Conservation (phyloP, 1,140 invertebrate genomes). For the Ceratina australensis region DNA sequence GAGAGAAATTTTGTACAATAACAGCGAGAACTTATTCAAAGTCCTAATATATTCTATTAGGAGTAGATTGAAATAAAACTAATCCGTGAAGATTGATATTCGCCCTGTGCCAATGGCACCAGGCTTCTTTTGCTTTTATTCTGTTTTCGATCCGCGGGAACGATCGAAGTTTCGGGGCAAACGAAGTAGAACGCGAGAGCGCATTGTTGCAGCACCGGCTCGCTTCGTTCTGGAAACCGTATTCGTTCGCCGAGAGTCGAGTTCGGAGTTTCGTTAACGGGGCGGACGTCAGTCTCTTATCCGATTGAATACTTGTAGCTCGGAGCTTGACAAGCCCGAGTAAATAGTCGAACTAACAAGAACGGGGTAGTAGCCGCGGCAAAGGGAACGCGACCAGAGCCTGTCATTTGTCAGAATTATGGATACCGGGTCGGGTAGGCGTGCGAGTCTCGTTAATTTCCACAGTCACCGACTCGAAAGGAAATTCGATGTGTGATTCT, state of each 20-base stretch:
- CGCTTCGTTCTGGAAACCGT: background rate
- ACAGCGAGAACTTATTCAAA: too few relatives aligned
- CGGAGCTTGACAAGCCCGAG: constrained; percentile 22
- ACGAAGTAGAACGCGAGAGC: background rate
- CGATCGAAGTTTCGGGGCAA: constrained; percentile 15
- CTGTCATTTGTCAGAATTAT: constrained; percentile 18
- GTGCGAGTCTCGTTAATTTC: constrained; percentile 20
- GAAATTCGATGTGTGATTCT: background rate
- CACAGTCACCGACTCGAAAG: too few relatives aligned
- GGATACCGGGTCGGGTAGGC: background rate
- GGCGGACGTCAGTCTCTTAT: constrained; percentile 9
- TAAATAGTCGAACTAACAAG: constrained; percentile 43
- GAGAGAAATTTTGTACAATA: too few relatives aligned
- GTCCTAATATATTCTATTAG: background rate
- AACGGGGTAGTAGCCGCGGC: background rate
- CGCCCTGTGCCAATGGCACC: background rate
- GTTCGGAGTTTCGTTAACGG: background rate
- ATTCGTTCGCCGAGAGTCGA: too few relatives aligned
- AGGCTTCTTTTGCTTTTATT: too few relatives aligned
- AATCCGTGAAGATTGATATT: constrained; percentile 23
- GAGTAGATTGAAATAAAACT: constrained; percentile 30
- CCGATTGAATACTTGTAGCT: constrained; percentile 26
- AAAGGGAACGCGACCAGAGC: too few relatives aligned
- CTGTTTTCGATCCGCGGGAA: background rate
- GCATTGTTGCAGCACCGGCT: constrained; percentile 25